A percentile compares a stretch with the other conserved stretches of the same genome.
Evolutionary conservation across 2,888 invertebrate genomes (phyloP).

Genomic region (Electrophaes corylata): DNA sequence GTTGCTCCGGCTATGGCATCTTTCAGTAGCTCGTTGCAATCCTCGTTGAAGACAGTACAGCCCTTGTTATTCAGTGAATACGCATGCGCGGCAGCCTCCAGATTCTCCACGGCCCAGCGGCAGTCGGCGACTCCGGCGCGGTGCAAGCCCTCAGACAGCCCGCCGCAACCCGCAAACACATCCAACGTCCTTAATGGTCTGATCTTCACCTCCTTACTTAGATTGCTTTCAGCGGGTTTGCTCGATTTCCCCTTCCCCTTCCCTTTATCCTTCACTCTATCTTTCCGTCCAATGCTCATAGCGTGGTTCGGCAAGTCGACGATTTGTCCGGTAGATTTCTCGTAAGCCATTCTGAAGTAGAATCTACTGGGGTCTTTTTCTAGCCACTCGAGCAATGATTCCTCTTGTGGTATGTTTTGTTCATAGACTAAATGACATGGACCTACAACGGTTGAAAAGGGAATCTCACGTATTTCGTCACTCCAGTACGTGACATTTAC

Average conservation of each 20-base stretch:
- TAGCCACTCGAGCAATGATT: conserved; percentile 84
- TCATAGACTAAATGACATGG: conserved; percentile 88
- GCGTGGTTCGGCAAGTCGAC: conserved; percentile 86
- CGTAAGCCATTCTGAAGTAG: conserved; percentile 89
- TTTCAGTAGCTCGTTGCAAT: conserved; percentile 89
- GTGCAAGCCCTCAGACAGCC: conserved; percentile 89
- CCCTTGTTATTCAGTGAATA: conserved; percentile 90
- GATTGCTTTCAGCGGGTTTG: conserved; percentile 54
- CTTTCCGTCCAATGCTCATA: conserved; percentile 82
- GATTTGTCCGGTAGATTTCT: conserved; percentile 80
- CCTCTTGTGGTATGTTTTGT: conserved; percentile 83
- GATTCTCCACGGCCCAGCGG: conserved; percentile 92
- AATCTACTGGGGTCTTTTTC: conserved; percentile 87
- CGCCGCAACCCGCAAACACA: conserved; percentile 95
- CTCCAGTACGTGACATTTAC: conserved; percentile 91
- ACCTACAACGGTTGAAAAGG: conserved; percentile 86
- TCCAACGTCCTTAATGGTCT: conserved; percentile 88
- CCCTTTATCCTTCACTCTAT: conserved; percentile 84
- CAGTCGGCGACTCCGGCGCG: conserved; percentile 88
- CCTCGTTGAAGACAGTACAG: conserved; percentile 91
- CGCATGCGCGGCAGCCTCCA: conserved; percentile 91
- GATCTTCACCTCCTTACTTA: conserved; percentile 57
- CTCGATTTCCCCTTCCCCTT: conserved; percentile 72
- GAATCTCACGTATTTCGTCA: conserved; percentile 86
- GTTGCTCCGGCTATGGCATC: conserved; percentile 86